These are phyloP conservation scores for Chionis minor DNA, from an alignment of 2,113 vertebrate species.

Conservation along the genomic window DNA sequence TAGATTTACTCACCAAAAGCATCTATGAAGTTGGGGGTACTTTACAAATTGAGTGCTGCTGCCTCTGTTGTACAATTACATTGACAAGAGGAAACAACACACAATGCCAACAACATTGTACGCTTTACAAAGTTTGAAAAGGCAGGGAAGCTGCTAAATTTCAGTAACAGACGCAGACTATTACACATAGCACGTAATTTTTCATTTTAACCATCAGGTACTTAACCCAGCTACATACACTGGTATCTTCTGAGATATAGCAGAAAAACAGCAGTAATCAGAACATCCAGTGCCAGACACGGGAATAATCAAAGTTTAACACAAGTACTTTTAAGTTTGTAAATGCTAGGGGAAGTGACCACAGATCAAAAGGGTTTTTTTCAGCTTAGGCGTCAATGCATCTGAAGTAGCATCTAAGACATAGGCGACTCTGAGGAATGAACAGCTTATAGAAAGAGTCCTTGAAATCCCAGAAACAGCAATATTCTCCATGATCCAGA, in stretches of 20 bases:
- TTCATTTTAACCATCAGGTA: constrained; percentile 17
- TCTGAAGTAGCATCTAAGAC: constrained; percentile 7
- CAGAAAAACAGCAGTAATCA: constrained; percentile 39
- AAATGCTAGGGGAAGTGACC: constrained; percentile 14
- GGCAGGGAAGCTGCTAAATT: background rate
- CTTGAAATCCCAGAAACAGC: constrained; percentile 11
- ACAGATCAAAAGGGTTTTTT: constrained; percentile 25
- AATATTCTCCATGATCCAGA: background rate
- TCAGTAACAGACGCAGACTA: background rate
- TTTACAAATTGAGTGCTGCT: background rate
- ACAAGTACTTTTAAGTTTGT: constrained; percentile 9
- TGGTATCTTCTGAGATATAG: constrained; percentile 20
- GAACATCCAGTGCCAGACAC: constrained; percentile 43
- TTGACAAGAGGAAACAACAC: background rate
- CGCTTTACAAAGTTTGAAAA: background rate
- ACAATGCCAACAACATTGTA: background rate
- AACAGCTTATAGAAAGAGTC: background rate
- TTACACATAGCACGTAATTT: background rate
- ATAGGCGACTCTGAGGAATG: background rate
- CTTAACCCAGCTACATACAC: constrained; percentile 23
- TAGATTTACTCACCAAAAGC: background rate
- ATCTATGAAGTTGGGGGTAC: background rate
- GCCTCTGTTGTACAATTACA: background rate
- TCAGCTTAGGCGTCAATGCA: background rate
- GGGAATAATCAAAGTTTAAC: constrained; percentile 62